phyloP scores from a whole-genome alignment of 2,888 invertebrate genomes.

The Amblyteles armatorius region DNA sequence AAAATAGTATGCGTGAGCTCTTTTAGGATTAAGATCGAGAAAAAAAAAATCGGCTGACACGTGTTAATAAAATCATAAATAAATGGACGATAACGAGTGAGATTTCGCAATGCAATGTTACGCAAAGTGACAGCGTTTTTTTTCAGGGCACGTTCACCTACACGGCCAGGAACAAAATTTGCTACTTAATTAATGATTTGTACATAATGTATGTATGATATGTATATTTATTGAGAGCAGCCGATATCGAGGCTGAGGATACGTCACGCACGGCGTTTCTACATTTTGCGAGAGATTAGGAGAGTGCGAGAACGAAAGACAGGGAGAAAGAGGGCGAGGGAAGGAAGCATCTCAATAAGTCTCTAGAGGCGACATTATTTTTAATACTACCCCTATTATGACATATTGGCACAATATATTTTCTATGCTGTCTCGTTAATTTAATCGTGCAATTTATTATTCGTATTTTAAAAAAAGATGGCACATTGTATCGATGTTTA shows the following conservation, averaged over 20 bases:
- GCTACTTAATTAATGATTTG: slow-evolving; percentile 52
- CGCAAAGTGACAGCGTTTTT: slow-evolving; percentile 8
- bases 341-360: slow-evolving; percentile 19
- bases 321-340: slow-evolving; percentile 9
- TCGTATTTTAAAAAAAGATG: slow-evolving; percentile 33
- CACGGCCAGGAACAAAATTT: slow-evolving; percentile 36
- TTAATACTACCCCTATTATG: slow-evolving; percentile 63
- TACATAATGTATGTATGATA: slow-evolving; percentile 48
- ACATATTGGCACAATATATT: slow-evolving; percentile 67
- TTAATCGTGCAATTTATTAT: slow-evolving; percentile 55
- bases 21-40: not conserved
- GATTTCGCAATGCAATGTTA: slow-evolving; percentile 10
- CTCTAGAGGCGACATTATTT: slow-evolving; percentile 59
- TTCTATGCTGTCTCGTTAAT: slow-evolving; percentile 62
- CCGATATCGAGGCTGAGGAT: slow-evolving; percentile 11
- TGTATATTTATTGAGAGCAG: slow-evolving; percentile 31
- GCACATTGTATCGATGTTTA: slow-evolving; percentile 52
- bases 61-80: not conserved
- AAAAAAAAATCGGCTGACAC: not conserved
- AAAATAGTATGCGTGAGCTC: not conserved
- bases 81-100: slow-evolving; percentile 28
- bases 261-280: slow-evolving; percentile 23
- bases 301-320: not conserved
- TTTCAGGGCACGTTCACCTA: slow-evolving; percentile 3
- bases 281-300: slow-evolving; percentile 46